phyloP scores from a whole-genome alignment of 2,113 vertebrate species.

The Nannobrachium achirus region DNA sequence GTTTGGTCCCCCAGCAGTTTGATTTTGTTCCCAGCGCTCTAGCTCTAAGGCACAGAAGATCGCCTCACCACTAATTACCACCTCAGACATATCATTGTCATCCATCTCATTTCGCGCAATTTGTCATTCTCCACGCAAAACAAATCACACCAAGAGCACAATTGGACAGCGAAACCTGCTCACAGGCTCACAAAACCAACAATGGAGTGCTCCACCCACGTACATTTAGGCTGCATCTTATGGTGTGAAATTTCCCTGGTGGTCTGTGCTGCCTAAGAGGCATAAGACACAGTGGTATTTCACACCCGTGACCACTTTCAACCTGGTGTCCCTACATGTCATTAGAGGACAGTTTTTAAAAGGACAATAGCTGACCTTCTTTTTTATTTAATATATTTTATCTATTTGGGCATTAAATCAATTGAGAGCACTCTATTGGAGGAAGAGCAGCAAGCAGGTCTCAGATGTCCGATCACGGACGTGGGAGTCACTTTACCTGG shows the following conservation, averaged over 20 bases:
- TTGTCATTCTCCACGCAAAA: slow-evolving; percentile 58
- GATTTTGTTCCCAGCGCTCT: slow-evolving; percentile 45
- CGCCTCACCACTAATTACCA: slow-evolving; percentile 55
- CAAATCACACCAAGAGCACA: slow-evolving; percentile 60
- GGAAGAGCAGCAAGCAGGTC: slow-evolving; percentile 63
- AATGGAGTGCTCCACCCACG: slow-evolving; percentile 28
- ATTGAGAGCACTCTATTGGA: slow-evolving; percentile 23
- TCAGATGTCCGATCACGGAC: slow-evolving; percentile 56
- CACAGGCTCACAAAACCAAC: slow-evolving; percentile 42
- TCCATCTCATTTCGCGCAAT: slow-evolving; percentile 48
- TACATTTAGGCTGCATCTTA: no score
- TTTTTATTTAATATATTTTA: neutral
- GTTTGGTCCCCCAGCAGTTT: slow-evolving; percentile 34
- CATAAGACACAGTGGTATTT: no score
- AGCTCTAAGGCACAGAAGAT: slow-evolving; percentile 39
- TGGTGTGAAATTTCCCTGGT: no score
- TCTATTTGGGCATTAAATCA: neutral
- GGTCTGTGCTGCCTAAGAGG: no score
- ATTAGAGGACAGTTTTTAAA: no score
- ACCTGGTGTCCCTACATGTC: no score
- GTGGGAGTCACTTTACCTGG: slow-evolving; percentile 92
- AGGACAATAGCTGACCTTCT: no score
- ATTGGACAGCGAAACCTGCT: slow-evolving; percentile 67
- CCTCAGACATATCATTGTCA: slow-evolving; percentile 50
- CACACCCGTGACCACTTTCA: no score